Evolutionary conservation across 2,113 vertebrate species (phyloP).

Genomic region (Sylvilagus bachmani): DNA sequence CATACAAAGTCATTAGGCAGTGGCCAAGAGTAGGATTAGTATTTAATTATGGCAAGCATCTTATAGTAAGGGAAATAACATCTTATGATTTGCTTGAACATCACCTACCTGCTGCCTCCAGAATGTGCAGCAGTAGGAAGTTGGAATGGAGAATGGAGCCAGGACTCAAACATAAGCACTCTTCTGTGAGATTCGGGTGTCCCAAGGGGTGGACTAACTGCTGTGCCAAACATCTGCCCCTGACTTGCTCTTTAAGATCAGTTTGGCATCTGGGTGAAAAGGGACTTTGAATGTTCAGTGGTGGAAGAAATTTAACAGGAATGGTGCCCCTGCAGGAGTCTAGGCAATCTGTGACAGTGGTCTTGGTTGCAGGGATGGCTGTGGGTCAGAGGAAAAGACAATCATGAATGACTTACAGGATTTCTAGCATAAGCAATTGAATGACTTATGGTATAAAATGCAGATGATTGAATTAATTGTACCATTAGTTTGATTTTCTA

Average conservation of each 20-base stretch:
- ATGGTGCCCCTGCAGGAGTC: neutral
- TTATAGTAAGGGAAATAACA: neutral
- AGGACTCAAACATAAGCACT: too few species aligned
- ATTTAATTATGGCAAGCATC: neutral
- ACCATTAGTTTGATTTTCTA: constrained; percentile 15
- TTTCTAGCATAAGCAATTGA: neutral
- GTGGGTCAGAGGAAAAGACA: neutral
- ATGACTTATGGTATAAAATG: neutral
- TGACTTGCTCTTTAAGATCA: neutral
- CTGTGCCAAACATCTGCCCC: too few species aligned
- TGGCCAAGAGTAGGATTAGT: neutral
- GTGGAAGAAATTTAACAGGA: neutral
- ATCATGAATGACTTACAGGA: neutral
- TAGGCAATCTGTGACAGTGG: neutral
- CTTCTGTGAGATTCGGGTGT: too few species aligned
- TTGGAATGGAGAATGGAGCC: too few species aligned
- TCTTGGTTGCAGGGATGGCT: neutral
- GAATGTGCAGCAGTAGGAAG: too few species aligned
- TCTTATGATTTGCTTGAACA: neutral
- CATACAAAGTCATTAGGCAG: neutral
- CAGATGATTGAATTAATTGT: constrained; percentile 1
- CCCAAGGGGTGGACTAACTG: too few species aligned
- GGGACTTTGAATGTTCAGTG: neutral
- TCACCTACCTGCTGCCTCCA: too few species aligned
- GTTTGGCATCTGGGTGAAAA: neutral